Percentiles rank a stretch among this genome's conserved stretches.
These are phyloP conservation scores for Cardiocondyla obscurior DNA, from an alignment of 1,140 invertebrate species.

Conservation along the genomic window DNA sequence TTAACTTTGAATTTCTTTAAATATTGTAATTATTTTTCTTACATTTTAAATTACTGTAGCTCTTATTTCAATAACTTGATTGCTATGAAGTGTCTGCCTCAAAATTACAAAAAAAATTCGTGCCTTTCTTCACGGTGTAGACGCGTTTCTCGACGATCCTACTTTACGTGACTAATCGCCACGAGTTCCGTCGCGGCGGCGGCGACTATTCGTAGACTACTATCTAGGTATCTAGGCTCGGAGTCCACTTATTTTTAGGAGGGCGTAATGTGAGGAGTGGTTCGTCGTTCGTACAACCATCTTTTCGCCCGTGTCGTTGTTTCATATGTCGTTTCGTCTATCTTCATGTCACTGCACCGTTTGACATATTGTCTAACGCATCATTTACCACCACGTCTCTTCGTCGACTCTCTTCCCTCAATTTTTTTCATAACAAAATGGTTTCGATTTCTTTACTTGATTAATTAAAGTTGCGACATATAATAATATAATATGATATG, in stretches of 20 bases:
- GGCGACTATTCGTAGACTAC: slow-evolving; percentile 82
- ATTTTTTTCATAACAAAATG: too few species aligned
- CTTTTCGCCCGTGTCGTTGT: slow-evolving; percentile 68
- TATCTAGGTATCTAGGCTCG: slow-evolving; percentile 85
- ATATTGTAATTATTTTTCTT: background rate
- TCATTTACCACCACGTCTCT: slow-evolving; percentile 38
- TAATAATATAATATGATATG: background rate
- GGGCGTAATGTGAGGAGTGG: slow-evolving; percentile 82
- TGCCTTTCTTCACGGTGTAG: background rate
- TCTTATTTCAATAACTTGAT: background rate
- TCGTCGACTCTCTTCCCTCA: background rate
- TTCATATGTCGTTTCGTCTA: slow-evolving; percentile 7
- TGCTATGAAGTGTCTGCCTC: background rate
- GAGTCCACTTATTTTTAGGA: slow-evolving; percentile 83
- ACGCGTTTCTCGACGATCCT: slow-evolving; percentile 30
- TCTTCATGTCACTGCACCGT: background rate
- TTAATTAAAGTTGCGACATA: background rate
- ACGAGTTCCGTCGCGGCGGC: slow-evolving; percentile 76
- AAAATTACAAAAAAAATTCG: background rate
- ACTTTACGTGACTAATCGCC: slow-evolving; percentile 74
- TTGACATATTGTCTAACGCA: slow-evolving; percentile 38
- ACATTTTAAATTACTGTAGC: background rate
- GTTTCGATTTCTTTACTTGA: too few species aligned
- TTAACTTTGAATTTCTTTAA: background rate
- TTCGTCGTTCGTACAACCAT: slow-evolving; percentile 75